Evolutionary conservation across 2,888 invertebrate species (phyloP), one percentile per base, ranked within the genome.

Genomic region (Amphimallon solstitiale): DNA sequence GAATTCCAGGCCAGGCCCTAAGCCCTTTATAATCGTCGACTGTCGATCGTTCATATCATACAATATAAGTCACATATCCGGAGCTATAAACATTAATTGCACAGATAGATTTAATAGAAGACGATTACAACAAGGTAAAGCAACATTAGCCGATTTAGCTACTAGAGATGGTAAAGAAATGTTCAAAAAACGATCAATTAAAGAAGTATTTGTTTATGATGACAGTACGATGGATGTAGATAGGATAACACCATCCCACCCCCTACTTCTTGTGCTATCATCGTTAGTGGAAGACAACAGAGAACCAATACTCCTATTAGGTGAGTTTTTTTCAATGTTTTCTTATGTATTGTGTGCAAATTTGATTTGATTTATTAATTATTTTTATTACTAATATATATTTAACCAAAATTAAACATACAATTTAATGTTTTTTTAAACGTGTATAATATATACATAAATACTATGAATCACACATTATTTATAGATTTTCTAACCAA

Each of bases 1-100:
- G 68, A 77, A 73, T 21, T 72, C 75, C 17, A 72, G 77, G 64
- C 72, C 75, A 23, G 77, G 76, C 2, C 73, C 75, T 14, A 76
- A 74, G 70, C 71, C 73, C 54, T 84, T 84, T 73, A 82, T 89
- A 12, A 78, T 90, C 5, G 79, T 90, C 59, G 90, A 91, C 78
- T 89, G 90, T 78, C 85, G 91, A 48, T 87, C 90, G 1, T 91
- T 91, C 79, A 86, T 90, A 71, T 86, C 88, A 65, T 91, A 88
- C 83, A 90, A 91, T 78, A 84, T 87, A 70, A 87, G 87, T 77
- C 91, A 91, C 80, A 87, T 91, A 70, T 83, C 85, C 65, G 90
- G 89, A 38, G 88, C 89, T 19, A 86, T 89, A 75, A 91, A 91
- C 80, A 86, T 91, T 68, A 90, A 90, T 79, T 91, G 90, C 77